These are phyloP conservation scores for Polymixis flavicincta DNA, from an alignment of 2,888 invertebrate genomes.

Conservation along the genomic window DNA sequence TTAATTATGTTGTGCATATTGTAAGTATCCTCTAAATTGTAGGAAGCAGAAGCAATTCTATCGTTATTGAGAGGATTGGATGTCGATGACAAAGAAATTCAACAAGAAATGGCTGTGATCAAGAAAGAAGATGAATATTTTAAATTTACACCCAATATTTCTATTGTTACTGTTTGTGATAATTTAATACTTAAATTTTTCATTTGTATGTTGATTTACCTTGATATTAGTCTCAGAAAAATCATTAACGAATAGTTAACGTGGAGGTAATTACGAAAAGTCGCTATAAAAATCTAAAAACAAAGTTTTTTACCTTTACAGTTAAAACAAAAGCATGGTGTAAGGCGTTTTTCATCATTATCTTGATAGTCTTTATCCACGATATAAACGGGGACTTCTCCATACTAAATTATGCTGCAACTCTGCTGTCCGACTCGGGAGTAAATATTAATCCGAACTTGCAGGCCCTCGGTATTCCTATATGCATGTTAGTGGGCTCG, in stretches of 20 bases:
- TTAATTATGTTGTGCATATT: no score
- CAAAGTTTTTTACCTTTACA: conserved; percentile 54
- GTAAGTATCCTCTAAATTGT: conserved; percentile 49
- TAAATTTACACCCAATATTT: conserved; percentile 76
- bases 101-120: conserved; percentile 74
- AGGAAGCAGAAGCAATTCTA: conserved; percentile 75
- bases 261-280: background rate
- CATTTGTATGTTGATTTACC: background rate
- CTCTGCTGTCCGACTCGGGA: conserved; percentile 69
- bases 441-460: conserved; percentile 69
- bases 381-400: conserved; percentile 70
- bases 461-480: conserved; percentile 73
- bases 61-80: conserved; percentile 76
- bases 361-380: conserved; percentile 62
- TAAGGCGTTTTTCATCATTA: conserved; percentile 68
- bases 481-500: conserved; percentile 71
- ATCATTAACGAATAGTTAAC: no score
- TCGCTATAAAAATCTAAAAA: background rate
- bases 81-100: conserved; percentile 72
- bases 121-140: conserved; percentile 74
- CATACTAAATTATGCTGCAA: conserved; percentile 72
- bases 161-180: conserved; percentile 77
- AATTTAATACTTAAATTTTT: conserved; percentile 10
- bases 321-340: conserved; percentile 76
- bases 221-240: no score